These are phyloP conservation scores for Isurus oxyrinchus DNA, from an alignment of 2,113 vertebrate species.

Conservation along the genomic window DNA sequence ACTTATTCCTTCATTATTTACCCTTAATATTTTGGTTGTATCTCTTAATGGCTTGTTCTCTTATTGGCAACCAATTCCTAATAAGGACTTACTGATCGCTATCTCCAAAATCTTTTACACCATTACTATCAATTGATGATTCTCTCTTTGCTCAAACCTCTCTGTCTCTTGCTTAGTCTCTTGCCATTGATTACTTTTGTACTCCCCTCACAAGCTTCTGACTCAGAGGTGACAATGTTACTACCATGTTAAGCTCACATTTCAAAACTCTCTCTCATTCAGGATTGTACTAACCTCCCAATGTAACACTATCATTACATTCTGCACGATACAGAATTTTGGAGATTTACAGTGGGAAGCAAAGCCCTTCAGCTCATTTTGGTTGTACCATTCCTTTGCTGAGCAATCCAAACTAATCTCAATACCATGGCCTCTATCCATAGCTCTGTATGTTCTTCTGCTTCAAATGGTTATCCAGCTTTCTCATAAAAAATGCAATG, in stretches of 20 bases:
- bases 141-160: neutral
- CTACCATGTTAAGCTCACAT: neutral
- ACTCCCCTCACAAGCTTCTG: neutral
- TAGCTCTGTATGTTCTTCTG: neutral
- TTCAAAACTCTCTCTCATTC: neutral
- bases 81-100: neutral
- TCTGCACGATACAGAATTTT: neutral
- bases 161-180: neutral
- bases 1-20: neutral
- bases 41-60: neutral
- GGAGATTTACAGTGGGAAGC: neutral
- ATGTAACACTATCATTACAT: neutral
- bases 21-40: neutral
- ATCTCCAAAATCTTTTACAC: neutral
- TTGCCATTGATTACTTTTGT: neutral
- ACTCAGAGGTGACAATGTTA: neutral
- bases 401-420: neutral
- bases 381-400: neutral
- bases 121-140: neutral
- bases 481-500: neutral
- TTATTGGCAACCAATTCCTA: neutral
- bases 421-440: neutral
- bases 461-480: neutral
- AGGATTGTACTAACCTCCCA: neutral
- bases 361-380: neutral